Evolutionary conservation across 2,888 invertebrate species (phyloP), one percentile per base, ranked within the genome.

Genomic region (Ephialtes manifestator): DNA sequence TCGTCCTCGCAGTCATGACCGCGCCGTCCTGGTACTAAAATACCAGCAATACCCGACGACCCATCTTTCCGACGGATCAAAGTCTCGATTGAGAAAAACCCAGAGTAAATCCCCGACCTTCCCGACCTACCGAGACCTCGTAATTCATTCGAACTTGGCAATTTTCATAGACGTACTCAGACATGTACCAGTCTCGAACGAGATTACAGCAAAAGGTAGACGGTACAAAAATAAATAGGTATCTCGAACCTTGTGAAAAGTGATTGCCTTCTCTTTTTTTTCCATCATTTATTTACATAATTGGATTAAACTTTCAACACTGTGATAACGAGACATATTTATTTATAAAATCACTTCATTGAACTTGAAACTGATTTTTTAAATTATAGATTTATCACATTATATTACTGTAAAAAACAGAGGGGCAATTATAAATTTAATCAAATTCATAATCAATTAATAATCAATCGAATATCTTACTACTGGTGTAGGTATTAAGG

Each of bases 41-140:
- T 63, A 39, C 55, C 55, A 31, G 24, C 31, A 65, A 55, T 60
- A 58, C 20, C 31, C 8, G 20, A 60, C 72, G 35, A 4, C 43
- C 68, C 51, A 70, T 70, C 39, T 70, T 68, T 43, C 43, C 60
- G n/a, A 60, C 43, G 58, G 70, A 72, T 72, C 35, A 35, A 60
- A 51, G 39, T 53, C 31, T 43, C 46, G 35, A 71, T 72, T 48
- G 55, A 46, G 74, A 75, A 81, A 75, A 68, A 75, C 60, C 48
- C 55, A 20, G 39, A 48, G 55, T 46, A 81, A 81, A 81, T 35
- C 60, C 60, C 60, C 75, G 28, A 58, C 67, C 68, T 74, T 67
- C 58, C 24, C 46, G 15, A 43, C 43, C n/a, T 1, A 48, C 24
- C n/a, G 39, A 65, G 31, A 31, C n/a, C 18, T 65, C 65, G 68